These are phyloP conservation scores for Cheilosia impressa DNA, from an alignment of 2,888 invertebrate genomes.

Conservation along the genomic window DNA sequence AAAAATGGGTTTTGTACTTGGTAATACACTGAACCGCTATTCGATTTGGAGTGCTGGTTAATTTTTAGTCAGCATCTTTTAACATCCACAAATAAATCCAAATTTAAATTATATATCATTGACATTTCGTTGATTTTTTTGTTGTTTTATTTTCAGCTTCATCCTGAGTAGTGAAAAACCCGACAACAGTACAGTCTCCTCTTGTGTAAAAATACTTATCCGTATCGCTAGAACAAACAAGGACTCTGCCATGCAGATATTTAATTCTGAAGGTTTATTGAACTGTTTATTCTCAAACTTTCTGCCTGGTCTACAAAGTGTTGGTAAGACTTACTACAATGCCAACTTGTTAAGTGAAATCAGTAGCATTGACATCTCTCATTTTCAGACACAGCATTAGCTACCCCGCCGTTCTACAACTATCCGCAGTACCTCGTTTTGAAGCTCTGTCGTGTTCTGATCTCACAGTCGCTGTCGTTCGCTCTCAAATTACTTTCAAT, in stretches of 20 bases:
- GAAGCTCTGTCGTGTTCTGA: constrained; percentile 89
- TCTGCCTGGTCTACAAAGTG: constrained; percentile 79
- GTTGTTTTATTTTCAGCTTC: constrained; percentile 86
- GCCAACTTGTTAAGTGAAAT: constrained; percentile 46
- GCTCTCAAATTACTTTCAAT: constrained; percentile 78
- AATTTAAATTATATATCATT: too few species aligned
- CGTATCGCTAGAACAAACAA: constrained; percentile 91
- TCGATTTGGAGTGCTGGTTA: too few species aligned
- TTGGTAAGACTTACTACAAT: constrained; percentile 81
- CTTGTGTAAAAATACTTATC: constrained; percentile 91
- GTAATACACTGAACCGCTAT: too few species aligned
- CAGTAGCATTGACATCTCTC: neutral
- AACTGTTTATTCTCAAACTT: constrained; percentile 86
- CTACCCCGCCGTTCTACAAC: constrained; percentile 84
- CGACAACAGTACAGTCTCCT: constrained; percentile 88
- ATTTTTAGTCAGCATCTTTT: too few species aligned
- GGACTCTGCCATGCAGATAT: constrained; percentile 87
- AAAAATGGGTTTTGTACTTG: too few species aligned
- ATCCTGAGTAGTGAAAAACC: constrained; percentile 89
- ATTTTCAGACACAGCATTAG: constrained; percentile 71
- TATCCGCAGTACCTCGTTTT: constrained; percentile 89
- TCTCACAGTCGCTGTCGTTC: constrained; percentile 84
- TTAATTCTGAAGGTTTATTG: constrained; percentile 87
- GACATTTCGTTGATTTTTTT: neutral
- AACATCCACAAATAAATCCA: too few species aligned